These are phyloP conservation scores for Anser brachyrhynchus DNA, from an alignment of 2,113 vertebrate genomes.

Conservation along the genomic window DNA sequence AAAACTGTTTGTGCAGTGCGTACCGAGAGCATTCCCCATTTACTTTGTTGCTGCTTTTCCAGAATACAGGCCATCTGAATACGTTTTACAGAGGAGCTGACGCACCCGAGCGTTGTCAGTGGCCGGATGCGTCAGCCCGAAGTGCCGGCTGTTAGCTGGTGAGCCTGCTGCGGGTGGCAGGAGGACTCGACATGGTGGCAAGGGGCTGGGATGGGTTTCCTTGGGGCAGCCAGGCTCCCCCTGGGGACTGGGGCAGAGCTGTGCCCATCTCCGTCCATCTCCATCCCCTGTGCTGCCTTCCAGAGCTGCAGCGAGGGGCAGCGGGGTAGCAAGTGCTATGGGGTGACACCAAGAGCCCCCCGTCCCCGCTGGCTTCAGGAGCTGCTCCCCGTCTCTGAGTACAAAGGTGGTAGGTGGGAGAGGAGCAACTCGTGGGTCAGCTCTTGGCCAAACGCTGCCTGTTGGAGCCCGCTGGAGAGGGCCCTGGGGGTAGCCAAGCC, in stretches of 20 bases:
- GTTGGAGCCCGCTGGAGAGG: background rate
- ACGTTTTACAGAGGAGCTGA: background rate
- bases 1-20: background rate
- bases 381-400: background rate
- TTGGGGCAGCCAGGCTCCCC: background rate
- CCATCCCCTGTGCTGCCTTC: background rate
- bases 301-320: accelerated
- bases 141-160: background rate
- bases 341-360: background rate
- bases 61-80: background rate
- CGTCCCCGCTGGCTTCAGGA: background rate
- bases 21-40: background rate
- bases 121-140: background rate
- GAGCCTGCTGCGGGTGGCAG: background rate
- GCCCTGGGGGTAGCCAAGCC: accelerated
- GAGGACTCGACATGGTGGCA: background rate
- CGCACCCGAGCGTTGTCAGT: background rate
- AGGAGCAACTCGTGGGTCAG: background rate
- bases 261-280: background rate
- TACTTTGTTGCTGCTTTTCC: background rate
- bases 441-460: background rate
- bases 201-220: background rate
- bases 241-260: background rate
- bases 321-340: background rate
- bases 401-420: background rate